These are phyloP conservation scores for Labroides dimidiatus DNA, from an alignment of 2,797 vertebrate species.

Conservation along the genomic window DNA sequence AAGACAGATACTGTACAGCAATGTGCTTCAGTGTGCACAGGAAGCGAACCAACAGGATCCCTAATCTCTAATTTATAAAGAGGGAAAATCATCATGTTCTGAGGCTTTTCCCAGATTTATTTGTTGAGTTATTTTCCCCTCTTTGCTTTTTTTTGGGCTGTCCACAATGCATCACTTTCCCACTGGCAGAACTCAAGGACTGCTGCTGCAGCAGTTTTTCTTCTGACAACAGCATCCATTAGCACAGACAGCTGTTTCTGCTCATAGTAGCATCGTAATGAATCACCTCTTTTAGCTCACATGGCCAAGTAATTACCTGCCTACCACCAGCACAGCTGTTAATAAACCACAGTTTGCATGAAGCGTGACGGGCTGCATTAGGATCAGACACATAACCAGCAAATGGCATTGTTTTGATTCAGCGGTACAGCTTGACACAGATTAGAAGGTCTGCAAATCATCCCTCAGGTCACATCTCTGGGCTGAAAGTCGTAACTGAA, in stretches of 20 bases:
- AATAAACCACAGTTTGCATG: slow-evolving; percentile 48
- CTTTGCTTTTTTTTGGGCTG: not conserved
- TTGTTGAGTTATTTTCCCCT: not conserved
- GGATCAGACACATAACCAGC: slow-evolving; percentile 25
- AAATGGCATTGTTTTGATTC: slow-evolving; percentile 21
- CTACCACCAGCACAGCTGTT: slow-evolving; percentile 43
- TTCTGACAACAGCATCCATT: slow-evolving; percentile 59
- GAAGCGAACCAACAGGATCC: slow-evolving; percentile 69
- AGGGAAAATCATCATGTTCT: slow-evolving; percentile 22
- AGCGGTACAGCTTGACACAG: slow-evolving; percentile 4
- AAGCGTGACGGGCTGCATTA: slow-evolving; percentile 34
- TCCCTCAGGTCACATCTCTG: not conserved
- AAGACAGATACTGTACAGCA: slow-evolving; percentile 60
- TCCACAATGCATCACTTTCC: slow-evolving; percentile 9
- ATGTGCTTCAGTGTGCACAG: slow-evolving; percentile 49
- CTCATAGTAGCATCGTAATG: slow-evolving; percentile 42
- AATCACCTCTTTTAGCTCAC: slow-evolving; percentile 58
- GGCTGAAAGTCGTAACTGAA: not conserved
- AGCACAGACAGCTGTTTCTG: slow-evolving; percentile 59
- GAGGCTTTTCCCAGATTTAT: not conserved
- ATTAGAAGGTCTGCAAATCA: slow-evolving; percentile 6
- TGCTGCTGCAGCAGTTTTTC: slow-evolving; percentile 50
- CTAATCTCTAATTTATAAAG: slow-evolving; percentile 54
- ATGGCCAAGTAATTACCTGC: slow-evolving; percentile 51
- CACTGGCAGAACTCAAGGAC: slow-evolving; percentile 27